Evolutionary conservation across 2,888 invertebrate species (phyloP), one percentile per base, ranked within the genome.

Genomic region (Pimpla rufipes): DNA sequence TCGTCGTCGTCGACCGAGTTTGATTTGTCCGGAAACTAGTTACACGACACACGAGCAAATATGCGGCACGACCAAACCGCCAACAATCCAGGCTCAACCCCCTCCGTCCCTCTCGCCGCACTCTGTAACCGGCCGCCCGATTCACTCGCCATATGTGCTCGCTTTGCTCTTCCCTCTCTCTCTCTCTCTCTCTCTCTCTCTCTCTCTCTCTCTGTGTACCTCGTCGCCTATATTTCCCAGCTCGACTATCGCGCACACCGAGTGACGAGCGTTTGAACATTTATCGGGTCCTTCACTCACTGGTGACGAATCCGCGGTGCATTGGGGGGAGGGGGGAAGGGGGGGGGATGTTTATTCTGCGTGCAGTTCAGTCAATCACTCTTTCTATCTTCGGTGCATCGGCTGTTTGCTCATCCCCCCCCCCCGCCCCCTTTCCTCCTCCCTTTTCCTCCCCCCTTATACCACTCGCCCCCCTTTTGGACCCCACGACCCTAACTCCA

Each of bases 1-100:
- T 67, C 37, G 37, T 45, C 37, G 18, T 18, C 66, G 11, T n/a
- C 55, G 16, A 71, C 47, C 75, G 78, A 73, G 77, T 81, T 81
- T 84, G 84, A 84, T 84, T 84, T 84, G 84, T 78, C 70, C 84
- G 84, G 81, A 81, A 84, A 84, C 84, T 81, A 84, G 84, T 84
- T 84, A 84, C 84, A 84, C 81, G 81, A 81, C 71, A 68, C 78
- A 81, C 74, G 77, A 81, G 84, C 66, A 84, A 84, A 84, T 84
- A 84, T 84, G 68, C n/a, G n/a, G n/a, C 81, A 66, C 78, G n/a
- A n/a, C 67, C 40, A 70, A 78, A 78, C 64, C 74, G 45, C 70
- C 50, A 74, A 79, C 75, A 68, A 67, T 78, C 42, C 78, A 66
- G 57, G 37, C 67, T n/a, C n/a, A n/a, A n/a, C n/a, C n/a, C n/a